These are phyloP conservation scores for Myotis lucifugus DNA, from an alignment of 2,113 vertebrate species.

Conservation along the genomic window DNA sequence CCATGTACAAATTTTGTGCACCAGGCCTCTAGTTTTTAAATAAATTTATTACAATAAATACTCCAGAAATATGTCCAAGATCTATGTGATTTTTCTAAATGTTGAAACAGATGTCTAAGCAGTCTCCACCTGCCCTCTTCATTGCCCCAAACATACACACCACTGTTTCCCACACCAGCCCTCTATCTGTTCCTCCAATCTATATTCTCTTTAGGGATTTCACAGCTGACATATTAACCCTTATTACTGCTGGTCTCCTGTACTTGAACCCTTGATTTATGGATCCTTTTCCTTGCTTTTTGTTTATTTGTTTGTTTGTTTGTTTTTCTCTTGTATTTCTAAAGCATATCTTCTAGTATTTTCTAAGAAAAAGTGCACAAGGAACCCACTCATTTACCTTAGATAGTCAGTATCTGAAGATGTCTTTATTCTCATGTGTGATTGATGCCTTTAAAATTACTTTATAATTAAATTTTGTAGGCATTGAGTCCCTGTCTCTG, in stretches of 20 bases:
- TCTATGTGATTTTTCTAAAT: background rate
- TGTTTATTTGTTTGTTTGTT: background rate
- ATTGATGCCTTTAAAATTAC: background rate
- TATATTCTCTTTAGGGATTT: background rate
- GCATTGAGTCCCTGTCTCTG: background rate
- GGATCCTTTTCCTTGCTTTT: background rate
- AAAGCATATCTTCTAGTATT: background rate
- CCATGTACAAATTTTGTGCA: too few species aligned
- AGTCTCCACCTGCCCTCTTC: background rate
- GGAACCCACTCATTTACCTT: background rate
- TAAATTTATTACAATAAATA: slow-evolving; percentile 1
- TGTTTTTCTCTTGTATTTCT: background rate
- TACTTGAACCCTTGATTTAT: background rate
- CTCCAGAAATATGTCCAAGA: background rate
- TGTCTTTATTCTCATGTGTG: background rate
- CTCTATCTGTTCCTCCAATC: background rate
- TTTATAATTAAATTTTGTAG: background rate
- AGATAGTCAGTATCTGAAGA: background rate
- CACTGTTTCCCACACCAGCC: accelerated
- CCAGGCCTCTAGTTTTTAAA: background rate
- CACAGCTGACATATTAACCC: background rate
- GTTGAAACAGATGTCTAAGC: background rate
- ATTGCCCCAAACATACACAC: background rate
- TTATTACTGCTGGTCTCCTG: background rate
- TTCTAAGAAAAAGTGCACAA: background rate